phyloP scores from a whole-genome alignment of 2,888 invertebrate species.

The Argyra leucocephala region DNA sequence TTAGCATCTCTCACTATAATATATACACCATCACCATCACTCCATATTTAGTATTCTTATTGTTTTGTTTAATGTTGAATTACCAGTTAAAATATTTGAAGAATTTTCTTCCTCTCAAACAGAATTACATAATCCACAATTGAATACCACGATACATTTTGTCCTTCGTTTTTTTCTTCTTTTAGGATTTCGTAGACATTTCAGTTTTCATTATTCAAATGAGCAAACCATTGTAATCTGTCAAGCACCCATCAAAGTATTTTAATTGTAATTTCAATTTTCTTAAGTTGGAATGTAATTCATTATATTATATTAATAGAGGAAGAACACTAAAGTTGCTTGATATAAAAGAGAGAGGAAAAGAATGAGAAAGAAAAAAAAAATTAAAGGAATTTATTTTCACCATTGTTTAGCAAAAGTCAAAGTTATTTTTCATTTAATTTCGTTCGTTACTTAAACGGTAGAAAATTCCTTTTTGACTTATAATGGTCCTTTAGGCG shows the following conservation, averaged over 20 bases:
- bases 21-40: too few relatives aligned
- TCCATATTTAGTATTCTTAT: too few relatives aligned
- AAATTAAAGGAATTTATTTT: not conserved
- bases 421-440: not conserved
- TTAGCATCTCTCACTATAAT: too few relatives aligned
- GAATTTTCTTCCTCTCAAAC: too few relatives aligned
- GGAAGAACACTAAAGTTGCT: too few relatives aligned
- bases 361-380: not conserved
- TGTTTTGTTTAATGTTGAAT: too few relatives aligned
- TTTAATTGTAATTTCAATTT: constrained; percentile 3
- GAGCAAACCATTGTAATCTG: not conserved
- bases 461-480: not conserved
- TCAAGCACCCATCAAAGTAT: not conserved
- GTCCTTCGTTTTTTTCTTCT: too few relatives aligned
- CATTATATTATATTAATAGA: too few relatives aligned
- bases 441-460: not conserved
- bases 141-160: too few relatives aligned
- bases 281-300: not conserved
- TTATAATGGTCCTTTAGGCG: not conserved
- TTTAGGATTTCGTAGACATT: too few relatives aligned
- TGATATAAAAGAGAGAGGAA: not conserved
- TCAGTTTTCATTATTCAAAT: not conserved
- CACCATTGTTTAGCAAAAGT: not conserved
- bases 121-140: too few relatives aligned
- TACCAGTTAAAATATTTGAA: too few relatives aligned